Percentiles rank a stretch among this genome's conserved stretches.
phyloP scores from a whole-genome alignment of 2,797 vertebrate species.

The Mormyrops boulengeri region DNA sequence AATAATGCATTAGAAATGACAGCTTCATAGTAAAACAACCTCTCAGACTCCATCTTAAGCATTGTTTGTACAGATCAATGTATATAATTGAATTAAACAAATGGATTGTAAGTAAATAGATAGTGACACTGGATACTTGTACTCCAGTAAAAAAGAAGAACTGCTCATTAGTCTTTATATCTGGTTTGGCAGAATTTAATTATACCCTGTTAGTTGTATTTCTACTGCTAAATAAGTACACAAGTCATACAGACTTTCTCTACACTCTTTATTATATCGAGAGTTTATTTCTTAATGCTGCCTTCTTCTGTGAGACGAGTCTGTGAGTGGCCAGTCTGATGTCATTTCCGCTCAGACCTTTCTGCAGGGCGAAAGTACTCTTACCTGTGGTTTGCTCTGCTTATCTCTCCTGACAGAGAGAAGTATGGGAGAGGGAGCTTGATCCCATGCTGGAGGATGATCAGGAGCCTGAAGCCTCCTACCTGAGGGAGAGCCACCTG shows the following conservation, averaged over 20 bases:
- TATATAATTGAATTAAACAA: neutral
- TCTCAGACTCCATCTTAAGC: neutral
- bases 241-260: neutral
- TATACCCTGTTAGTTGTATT: neutral
- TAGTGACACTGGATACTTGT: neutral
- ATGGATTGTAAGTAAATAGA: neutral
- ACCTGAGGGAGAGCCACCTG: constrained; percentile 90
- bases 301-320: neutral
- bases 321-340: neutral
- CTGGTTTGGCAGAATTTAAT: neutral
- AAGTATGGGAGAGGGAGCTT: constrained; percentile 71
- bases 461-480: constrained; percentile 78
- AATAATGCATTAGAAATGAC: neutral
- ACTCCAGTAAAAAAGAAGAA: neutral
- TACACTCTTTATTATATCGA: neutral
- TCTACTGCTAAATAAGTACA: neutral
- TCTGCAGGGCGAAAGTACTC: neutral
- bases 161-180: neutral
- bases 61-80: neutral
- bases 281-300: neutral
- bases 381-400: neutral
- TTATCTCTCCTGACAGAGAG: constrained; percentile 57
- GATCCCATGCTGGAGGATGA: constrained; percentile 80
- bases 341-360: neutral
- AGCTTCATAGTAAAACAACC: neutral